Percentiles rank a stretch among this genome's conserved stretches.
phyloP scores from a whole-genome alignment of 2,797 vertebrate genomes.

The Onychomys leucogaster region DNA sequence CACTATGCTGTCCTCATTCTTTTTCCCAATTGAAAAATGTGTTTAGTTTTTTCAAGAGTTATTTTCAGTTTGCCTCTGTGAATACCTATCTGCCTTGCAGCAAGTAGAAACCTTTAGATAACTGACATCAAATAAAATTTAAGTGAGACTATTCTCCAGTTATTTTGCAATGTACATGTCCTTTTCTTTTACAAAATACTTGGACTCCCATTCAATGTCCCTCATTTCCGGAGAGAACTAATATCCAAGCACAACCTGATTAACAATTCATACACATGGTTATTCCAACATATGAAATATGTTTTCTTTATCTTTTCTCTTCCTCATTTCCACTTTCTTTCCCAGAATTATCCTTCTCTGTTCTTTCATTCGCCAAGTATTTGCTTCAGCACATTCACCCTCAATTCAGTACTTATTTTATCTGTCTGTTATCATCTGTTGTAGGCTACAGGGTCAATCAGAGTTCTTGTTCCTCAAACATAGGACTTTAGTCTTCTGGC shows the following conservation, averaged over 20 bases:
- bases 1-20: not conserved
- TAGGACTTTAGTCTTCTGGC: not conserved
- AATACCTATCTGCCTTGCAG: not conserved
- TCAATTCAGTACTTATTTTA: slow-evolving; percentile 1
- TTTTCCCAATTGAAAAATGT: not conserved
- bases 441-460: not conserved
- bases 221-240: not conserved
- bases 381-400: not conserved
- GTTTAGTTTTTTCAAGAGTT: slow-evolving; percentile 20
- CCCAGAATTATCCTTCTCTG: not conserved
- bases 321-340: not conserved
- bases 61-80: not conserved
- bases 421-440: not conserved
- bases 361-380: not conserved
- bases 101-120: not conserved
- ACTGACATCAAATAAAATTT: not conserved
- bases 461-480: not conserved
- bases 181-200: not conserved
- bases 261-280: not conserved
- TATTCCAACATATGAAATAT: not conserved
- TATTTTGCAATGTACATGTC: not conserved
- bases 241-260: not conserved
- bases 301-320: not conserved
- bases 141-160: slow-evolving; percentile 22
- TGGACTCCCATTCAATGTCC: not conserved